These are phyloP conservation scores for Acanthosepion lycidas DNA, from an alignment of 2,888 invertebrate species.

Conservation along the genomic window DNA sequence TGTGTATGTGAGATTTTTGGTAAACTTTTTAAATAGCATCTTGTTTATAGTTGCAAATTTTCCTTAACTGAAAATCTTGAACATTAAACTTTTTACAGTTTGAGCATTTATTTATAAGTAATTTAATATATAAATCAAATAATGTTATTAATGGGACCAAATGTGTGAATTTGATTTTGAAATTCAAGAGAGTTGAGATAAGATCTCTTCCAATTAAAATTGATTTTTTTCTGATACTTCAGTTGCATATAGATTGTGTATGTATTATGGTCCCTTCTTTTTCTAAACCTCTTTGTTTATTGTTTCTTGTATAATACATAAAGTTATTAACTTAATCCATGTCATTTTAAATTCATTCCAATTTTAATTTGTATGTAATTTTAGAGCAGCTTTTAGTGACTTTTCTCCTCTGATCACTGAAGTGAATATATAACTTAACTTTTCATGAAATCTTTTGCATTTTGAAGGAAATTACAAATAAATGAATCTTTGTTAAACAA, in stretches of 20 bases:
- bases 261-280: not conserved
- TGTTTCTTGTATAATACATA: not conserved
- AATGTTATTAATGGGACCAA: not conserved
- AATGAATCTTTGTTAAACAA: too few species aligned
- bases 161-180: not conserved
- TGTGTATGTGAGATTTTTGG: not conserved
- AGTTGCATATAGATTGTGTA: not conserved
- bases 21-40: too few species aligned
- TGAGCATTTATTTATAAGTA: not conserved
- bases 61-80: too few species aligned
- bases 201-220: not conserved
- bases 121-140: not conserved
- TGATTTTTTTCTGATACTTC: not conserved
- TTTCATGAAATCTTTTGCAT: too few species aligned
- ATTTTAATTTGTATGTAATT: not conserved
- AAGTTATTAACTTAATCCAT: not conserved
- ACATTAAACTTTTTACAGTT: not conserved
- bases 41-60: too few species aligned
- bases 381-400: not conserved
- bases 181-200: not conserved
- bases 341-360: not conserved
- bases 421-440: not conserved
- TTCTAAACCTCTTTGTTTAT: not conserved
- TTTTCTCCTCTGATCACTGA: constrained; percentile 11
- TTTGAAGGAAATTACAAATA: too few species aligned